phyloP scores from a whole-genome alignment of 37 sponge, comb jelly and placozoan genomes.

The Sycon ciliatum region DNA sequence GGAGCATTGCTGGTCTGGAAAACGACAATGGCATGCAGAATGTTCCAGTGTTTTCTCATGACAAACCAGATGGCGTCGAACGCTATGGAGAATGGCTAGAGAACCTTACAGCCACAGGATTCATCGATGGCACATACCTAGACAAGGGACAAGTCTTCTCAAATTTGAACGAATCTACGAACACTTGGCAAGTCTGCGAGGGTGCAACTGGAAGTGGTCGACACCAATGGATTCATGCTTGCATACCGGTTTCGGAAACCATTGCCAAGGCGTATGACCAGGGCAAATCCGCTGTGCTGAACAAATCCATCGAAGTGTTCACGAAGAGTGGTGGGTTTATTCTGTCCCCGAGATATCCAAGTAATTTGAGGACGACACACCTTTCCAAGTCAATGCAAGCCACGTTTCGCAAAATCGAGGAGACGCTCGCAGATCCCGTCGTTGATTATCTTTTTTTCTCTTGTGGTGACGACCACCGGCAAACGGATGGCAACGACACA shows the following conservation, averaged over 20 bases:
- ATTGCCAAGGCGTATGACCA: conserved; percentile 14
- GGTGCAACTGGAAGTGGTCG: conserved; percentile 17
- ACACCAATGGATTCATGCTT: conserved; percentile 17
- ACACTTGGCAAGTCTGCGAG: conserved; percentile 28
- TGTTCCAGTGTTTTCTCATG: conserved; percentile 18
- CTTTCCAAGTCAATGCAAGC: not conserved
- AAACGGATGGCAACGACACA: conserved; percentile 20
- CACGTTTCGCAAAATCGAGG: not conserved
- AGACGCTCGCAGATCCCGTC: too few relatives aligned
- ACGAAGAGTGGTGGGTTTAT: conserved; percentile 11
- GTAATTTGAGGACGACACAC: too few relatives aligned
- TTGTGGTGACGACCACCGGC: too few relatives aligned
- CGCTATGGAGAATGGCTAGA: conserved; percentile 5
- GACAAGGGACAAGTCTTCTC: conserved; percentile 9
- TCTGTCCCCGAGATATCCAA: too few relatives aligned
- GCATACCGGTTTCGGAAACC: conserved; percentile 15
- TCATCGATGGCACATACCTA: conserved; percentile 17
- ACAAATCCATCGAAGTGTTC: conserved; percentile 13
- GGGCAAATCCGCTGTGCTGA: conserved; percentile 20
- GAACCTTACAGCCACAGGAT: conserved; percentile 10
- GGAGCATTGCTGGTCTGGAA: conserved; percentile 13
- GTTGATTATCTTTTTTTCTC: not conserved
- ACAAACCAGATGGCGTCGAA: too few relatives aligned
- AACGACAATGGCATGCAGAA: conserved; percentile 29
- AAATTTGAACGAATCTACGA: conserved; percentile 19